Conservation (phyloP, 2,888 invertebrate species). For the Lepeophtheirus nordmannii region DNA sequence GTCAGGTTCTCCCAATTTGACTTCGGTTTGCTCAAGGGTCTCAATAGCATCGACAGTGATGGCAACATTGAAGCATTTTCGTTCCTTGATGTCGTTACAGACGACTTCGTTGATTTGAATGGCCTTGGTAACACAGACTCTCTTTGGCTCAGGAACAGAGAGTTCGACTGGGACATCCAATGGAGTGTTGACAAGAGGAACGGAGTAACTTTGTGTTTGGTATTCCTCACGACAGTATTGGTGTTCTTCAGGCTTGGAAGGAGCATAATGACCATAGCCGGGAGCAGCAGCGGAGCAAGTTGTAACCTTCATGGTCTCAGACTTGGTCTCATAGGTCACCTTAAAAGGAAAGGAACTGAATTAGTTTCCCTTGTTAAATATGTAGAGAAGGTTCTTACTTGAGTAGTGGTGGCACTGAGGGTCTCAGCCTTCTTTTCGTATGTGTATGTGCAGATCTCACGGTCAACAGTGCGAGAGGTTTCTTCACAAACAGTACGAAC, state of each 20-base stretch:
- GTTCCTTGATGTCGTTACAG: constrained; percentile 16
- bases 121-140: constrained; percentile 22
- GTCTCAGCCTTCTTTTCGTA: constrained; percentile 20
- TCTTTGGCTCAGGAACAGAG: constrained; percentile 20
- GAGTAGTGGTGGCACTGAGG: constrained; percentile 20
- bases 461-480: constrained; percentile 10
- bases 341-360: neutral
- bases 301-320: constrained; percentile 25
- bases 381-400: neutral
- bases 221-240: constrained; percentile 25
- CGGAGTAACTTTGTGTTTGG: constrained; percentile 22
- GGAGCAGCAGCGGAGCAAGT: constrained; percentile 15
- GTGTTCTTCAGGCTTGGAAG: constrained; percentile 15
- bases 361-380: neutral
- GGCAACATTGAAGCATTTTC: constrained; percentile 25
- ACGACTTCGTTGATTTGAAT: constrained; percentile 19
- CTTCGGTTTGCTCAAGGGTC: constrained; percentile 19
- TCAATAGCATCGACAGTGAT: constrained; percentile 20
- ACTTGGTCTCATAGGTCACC: constrained; percentile 22
- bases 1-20: constrained; percentile 18
- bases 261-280: constrained; percentile 19
- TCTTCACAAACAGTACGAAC: constrained; percentile 24
- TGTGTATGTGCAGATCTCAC: constrained; percentile 24
- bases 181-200: constrained; percentile 20
- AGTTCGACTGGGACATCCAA: constrained; percentile 16